Conservation (phyloP, 92 coral and sea anemone genomes). For the Umimayanthus chanpuru region DNA sequence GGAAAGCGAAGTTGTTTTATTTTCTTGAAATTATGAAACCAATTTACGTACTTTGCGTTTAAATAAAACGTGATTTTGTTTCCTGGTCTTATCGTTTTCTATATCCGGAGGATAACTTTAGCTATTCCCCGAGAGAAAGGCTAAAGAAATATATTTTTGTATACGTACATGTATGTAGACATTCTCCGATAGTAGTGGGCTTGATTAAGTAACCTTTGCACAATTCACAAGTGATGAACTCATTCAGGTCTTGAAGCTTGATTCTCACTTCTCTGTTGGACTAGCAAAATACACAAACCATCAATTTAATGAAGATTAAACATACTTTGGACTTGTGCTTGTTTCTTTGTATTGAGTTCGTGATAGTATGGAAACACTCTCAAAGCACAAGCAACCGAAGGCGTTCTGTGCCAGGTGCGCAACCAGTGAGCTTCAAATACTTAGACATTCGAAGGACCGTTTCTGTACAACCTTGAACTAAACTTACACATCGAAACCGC, state of each 20-base stretch:
- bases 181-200: slow-evolving; percentile 97
- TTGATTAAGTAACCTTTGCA: slow-evolving; percentile 96
- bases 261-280: slow-evolving; percentile 90
- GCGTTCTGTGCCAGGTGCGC: neutral
- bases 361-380: neutral
- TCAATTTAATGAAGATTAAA: slow-evolving; percentile 48
- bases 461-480: neutral
- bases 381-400: neutral
- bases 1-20: slow-evolving; percentile 27
- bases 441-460: neutral
- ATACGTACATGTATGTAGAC: slow-evolving; percentile 99
- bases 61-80: slow-evolving; percentile 47
- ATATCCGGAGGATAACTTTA: slow-evolving; percentile 44
- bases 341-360: slow-evolving; percentile 13
- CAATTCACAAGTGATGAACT: slow-evolving; percentile 85
- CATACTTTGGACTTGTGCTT: slow-evolving; percentile 24
- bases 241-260: slow-evolving; percentile 87
- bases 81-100: slow-evolving; percentile 41
- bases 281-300: slow-evolving; percentile 70
- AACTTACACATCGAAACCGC: slow-evolving; percentile 34
- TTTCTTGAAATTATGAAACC: slow-evolving; percentile 25
- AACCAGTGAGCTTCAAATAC: slow-evolving; percentile 18
- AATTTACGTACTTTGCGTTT: slow-evolving; percentile 20
- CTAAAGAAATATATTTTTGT: neutral
- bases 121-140: slow-evolving; percentile 44